Conservation (phyloP, 2,113 vertebrate genomes). For the Mandrillus leucophaeus region DNA sequence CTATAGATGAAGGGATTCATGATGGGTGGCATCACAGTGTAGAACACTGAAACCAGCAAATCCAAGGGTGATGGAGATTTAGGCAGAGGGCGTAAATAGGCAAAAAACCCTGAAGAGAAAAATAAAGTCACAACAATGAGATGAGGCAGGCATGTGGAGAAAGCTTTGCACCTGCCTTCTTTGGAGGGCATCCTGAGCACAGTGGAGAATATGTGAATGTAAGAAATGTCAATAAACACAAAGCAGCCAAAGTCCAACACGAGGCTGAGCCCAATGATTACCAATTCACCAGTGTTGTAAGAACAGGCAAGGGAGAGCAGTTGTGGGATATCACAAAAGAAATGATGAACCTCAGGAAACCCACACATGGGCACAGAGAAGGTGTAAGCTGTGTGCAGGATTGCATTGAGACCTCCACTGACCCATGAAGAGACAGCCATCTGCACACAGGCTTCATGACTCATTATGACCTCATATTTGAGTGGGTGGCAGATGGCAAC, state of each 20-base stretch:
- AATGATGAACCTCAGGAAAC: neutral
- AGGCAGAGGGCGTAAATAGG: conserved; percentile 11
- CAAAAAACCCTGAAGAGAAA: conserved; percentile 4
- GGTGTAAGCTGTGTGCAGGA: neutral
- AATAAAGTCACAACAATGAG: conserved; percentile 46
- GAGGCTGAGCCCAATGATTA: neutral
- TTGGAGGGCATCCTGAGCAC: conserved; percentile 31
- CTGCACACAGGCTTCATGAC: neutral
- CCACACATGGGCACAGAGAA: conserved; percentile 18
- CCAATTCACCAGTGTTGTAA: neutral
- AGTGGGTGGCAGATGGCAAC: conserved; percentile 38
- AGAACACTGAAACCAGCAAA: conserved; percentile 25
- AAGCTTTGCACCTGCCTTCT: neutral
- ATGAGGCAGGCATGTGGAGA: conserved; percentile 54
- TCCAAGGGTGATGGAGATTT: neutral
- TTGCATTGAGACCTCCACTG: neutral
- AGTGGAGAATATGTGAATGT: conserved; percentile 5
- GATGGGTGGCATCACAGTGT: conserved; percentile 29
- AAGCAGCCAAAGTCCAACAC: conserved; percentile 26
- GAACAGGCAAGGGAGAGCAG: conserved; percentile 22
- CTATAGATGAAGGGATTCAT: conserved; percentile 31
- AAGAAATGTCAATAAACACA: conserved; percentile 10
- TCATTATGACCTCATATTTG: neutral
- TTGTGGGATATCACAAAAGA: conserved; percentile 49
- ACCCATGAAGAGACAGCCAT: neutral